These are phyloP conservation scores for Clamator glandarius DNA, from an alignment of 2,797 vertebrate genomes.

Conservation along the genomic window DNA sequence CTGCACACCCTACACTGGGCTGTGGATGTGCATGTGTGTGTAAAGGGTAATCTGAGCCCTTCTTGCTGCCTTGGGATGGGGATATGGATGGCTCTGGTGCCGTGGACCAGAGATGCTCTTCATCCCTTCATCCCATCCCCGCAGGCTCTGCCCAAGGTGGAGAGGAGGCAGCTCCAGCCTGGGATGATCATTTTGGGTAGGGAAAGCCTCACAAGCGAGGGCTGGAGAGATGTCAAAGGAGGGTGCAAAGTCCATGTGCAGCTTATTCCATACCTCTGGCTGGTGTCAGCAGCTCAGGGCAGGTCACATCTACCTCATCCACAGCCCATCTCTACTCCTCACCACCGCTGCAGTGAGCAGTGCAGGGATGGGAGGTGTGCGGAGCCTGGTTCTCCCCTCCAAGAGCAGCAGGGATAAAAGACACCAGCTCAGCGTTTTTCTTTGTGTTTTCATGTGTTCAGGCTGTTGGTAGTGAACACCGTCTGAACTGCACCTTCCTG, in stretches of 20 bases:
- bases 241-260: neutral
- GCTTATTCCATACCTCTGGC: neutral
- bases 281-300: neutral
- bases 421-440: slow-evolving; percentile 66
- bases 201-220: accelerated
- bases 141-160: neutral
- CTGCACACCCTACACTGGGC: neutral
- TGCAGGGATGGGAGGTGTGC: neutral
- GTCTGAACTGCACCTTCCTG: neutral
- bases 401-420: slow-evolving; percentile 23
- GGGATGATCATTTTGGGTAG: neutral
- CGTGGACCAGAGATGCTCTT: neutral
- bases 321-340: accelerated
- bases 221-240: neutral
- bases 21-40: neutral
- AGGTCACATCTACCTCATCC: neutral
- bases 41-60: neutral
- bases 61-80: neutral
- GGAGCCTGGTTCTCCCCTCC: neutral
- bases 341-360: accelerated
- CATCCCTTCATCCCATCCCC: neutral
- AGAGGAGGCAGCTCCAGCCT: neutral
- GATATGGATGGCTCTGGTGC: neutral
- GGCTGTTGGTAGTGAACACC: slow-evolving; percentile 7
- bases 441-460: slow-evolving; percentile 62